phyloP scores from a whole-genome alignment of 2,888 invertebrate genomes.

The Aphodius sticticus region DNA sequence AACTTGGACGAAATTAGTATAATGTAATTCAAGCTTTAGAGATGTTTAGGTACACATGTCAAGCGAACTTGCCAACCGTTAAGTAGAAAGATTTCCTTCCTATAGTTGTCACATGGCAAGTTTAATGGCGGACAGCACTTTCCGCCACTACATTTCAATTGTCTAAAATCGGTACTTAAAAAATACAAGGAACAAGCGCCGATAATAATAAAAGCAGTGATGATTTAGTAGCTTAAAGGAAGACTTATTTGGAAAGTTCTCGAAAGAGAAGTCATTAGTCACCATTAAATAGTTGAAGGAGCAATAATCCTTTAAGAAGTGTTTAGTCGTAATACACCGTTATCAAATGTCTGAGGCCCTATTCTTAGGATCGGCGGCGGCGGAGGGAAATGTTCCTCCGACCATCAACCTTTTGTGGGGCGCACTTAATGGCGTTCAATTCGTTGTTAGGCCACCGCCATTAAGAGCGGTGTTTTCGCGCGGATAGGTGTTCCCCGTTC shows the following conservation, averaged over 20 bases:
- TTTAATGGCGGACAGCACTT: no score
- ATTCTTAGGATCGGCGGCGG: neutral
- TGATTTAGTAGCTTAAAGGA: neutral
- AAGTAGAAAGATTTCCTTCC: no score
- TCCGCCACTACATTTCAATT: no score
- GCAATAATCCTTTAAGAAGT: neutral
- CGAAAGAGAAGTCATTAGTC: neutral
- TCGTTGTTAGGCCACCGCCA: neutral
- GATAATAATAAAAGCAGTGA: neutral
- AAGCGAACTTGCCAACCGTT: no score
- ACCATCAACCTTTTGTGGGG: constrained; percentile 4
- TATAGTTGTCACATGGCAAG: no score
- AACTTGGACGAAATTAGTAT: no score
- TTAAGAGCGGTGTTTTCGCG: neutral
- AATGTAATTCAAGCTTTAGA: no score
- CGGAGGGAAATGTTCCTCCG: neutral
- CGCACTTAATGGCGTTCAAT: neutral
- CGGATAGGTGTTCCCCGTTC: neutral
- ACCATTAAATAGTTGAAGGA: neutral
- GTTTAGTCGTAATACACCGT: neutral
- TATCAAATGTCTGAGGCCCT: neutral
- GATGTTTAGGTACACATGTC: no score
- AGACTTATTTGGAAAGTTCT: neutral
- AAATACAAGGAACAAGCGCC: no score
- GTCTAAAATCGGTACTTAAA: no score